phyloP scores from a whole-genome alignment of 1,140 invertebrate genomes.

The Caenorhabditis latens region DNA sequence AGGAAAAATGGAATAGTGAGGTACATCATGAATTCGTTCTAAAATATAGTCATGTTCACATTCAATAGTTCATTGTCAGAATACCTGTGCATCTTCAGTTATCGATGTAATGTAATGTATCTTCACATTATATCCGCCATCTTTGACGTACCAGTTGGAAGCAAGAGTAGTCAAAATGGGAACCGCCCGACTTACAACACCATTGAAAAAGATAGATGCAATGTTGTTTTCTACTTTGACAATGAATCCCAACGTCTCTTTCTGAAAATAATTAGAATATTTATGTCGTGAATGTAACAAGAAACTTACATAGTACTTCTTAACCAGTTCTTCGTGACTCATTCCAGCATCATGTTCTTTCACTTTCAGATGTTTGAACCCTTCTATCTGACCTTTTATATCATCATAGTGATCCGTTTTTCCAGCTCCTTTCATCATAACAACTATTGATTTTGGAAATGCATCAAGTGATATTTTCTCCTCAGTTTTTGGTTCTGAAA shows the following conservation, averaged over 20 bases:
- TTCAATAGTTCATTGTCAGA: neutral
- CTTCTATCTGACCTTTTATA: neutral
- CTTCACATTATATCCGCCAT: neutral
- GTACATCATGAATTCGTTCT: neutral
- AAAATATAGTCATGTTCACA: neutral
- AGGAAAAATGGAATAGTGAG: conserved; percentile 54
- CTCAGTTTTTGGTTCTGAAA: neutral
- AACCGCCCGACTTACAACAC: neutral
- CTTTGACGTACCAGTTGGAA: neutral
- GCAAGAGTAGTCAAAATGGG: neutral
- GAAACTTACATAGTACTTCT: conserved; percentile 1
- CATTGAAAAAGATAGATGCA: neutral
- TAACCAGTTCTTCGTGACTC: neutral
- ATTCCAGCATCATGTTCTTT: neutral
- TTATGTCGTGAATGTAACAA: neutral
- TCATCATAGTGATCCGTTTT: neutral
- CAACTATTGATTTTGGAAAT: neutral
- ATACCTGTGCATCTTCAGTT: neutral
- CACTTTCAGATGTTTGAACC: neutral
- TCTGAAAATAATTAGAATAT: neutral
- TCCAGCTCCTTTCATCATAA: conserved; percentile 14
- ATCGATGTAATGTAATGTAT: neutral
- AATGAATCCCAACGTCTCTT: neutral
- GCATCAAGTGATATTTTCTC: neutral
- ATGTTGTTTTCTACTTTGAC: neutral